Base-by-base conservation (phyloP, 2,888 invertebrate genomes). In the Mesorhabditis spiculigera region DNA sequence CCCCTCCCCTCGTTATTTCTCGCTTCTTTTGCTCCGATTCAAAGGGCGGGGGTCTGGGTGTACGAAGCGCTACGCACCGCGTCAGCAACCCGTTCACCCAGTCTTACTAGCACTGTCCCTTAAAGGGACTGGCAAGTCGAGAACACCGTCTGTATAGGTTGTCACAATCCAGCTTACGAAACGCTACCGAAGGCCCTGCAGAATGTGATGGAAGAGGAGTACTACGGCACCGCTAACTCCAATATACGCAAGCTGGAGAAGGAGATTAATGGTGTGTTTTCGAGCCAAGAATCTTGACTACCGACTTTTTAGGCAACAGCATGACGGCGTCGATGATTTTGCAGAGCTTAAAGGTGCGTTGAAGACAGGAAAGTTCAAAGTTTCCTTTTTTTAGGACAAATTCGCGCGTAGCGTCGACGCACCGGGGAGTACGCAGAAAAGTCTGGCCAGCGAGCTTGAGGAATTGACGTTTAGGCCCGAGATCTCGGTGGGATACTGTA, bases 381-480 rank as follows among this genome's bases (percentile, higher is more conserved):
- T 50, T 50, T 10, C 13, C 6, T 50, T 50, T 10, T 6, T 50
- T 50, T 50, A 50, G 43, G 72, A 73, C n/a, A 71, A 72, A 50
- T 68, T 72, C 63, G 69, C 70, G 3, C 68, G 63, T 41, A 68
- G 67, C 16, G 10, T 50, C 42, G 68, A 69, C 16, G 68, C 73
- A 41, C 72, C 73, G 63, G 76, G 73, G n/a, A 67, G 67, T 28
- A 74, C 73, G 1, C 76, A 76, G 67, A 77, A 73, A 67, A 77
- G 75, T 64, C 71, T 79, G 58, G 78, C 75, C 8, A 68, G 70
- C 13, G 82, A 82, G 69, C 70, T 82, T 71, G 79, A 78, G 43
- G 77, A 80, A 42, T 65, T 82, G 42, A 71, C 72, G 5, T 82
- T 82, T 69, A 65, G 78, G 69, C 76, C 76, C 6, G 69, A 72